Percentiles rank a stretch among this genome's conserved stretches.
These are phyloP conservation scores for Nymphalis polychloros DNA, from an alignment of 2,888 invertebrate genomes.

Conservation along the genomic window DNA sequence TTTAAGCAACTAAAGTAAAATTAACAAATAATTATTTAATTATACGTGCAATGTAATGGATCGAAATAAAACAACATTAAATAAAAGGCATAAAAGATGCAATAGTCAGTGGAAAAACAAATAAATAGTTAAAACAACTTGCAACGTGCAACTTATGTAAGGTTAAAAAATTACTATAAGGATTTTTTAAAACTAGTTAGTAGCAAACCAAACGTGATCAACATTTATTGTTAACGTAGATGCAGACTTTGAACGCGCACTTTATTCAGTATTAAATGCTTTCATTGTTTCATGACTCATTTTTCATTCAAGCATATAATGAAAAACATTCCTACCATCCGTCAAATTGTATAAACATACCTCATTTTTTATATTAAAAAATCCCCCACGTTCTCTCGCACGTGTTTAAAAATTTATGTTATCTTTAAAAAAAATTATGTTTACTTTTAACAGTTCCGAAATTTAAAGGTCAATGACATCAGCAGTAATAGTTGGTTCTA, in stretches of 20 bases:
- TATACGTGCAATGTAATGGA: too few species aligned
- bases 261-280: background rate
- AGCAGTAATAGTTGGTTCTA: constrained; percentile 33
- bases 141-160: too few species aligned
- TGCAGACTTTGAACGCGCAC: background rate
- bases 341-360: constrained; percentile 19
- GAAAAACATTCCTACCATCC: constrained; percentile 17
- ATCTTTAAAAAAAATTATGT: constrained; percentile 36
- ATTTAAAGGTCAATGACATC: constrained; percentile 40
- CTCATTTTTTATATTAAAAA: constrained; percentile 22
- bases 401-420: constrained; percentile 38
- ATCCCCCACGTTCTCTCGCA: constrained; percentile 39
- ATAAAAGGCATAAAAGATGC: too few species aligned
- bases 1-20: too few species aligned
- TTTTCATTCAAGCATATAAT: constrained; percentile 9
- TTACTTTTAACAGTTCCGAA: constrained; percentile 37
- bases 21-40: too few species aligned
- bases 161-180: too few species aligned
- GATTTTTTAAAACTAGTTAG: too few species aligned
- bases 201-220: too few species aligned
- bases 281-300: constrained; percentile 11
- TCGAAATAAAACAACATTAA: too few species aligned
- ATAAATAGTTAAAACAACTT: too few species aligned
- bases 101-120: too few species aligned
- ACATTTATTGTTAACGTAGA: background rate